A percentile compares a stretch with the other conserved stretches of the same genome.
Evolutionary conservation across 2,888 invertebrate genomes (phyloP).

Genomic region (Carpatolechia fugitivella): DNA sequence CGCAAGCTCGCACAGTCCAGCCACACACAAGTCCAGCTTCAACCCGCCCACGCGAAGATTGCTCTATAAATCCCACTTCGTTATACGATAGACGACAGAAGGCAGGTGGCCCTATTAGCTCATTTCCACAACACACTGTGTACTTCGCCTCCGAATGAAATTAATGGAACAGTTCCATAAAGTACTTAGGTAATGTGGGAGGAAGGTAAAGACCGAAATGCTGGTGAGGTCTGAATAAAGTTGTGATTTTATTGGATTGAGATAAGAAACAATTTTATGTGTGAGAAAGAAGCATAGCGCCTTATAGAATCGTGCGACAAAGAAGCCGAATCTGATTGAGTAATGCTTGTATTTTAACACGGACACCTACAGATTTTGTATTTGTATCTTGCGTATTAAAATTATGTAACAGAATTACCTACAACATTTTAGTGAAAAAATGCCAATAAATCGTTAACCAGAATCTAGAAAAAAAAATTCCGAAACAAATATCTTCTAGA

Average conservation of each 20-base stretch:
- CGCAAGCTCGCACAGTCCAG: constrained; percentile 6
- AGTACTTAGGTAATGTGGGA: not conserved
- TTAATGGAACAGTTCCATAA: not conserved
- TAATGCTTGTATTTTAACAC: not conserved
- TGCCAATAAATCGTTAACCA: not conserved
- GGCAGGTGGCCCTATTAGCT: constrained; percentile 58
- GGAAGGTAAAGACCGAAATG: not conserved
- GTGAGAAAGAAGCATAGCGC: not conserved
- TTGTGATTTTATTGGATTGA: not conserved
- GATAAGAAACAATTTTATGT: not conserved
- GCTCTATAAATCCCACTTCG: constrained; percentile 68
- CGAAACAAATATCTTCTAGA: too few relatives aligned
- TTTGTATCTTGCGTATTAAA: not conserved
- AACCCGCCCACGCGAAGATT: constrained; percentile 36
- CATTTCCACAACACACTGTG: constrained; percentile 14
- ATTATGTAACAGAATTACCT: too few relatives aligned
- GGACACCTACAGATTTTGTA: not conserved
- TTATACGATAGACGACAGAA: constrained; percentile 53
- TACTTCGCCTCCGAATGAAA: constrained; percentile 7
- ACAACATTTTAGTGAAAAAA: not conserved
- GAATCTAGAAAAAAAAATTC: not conserved
- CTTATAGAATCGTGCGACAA: not conserved
- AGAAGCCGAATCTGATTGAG: not conserved
- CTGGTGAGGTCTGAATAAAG: not conserved
- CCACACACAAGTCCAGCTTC: constrained; percentile 14